Evolutionary conservation across 2,888 invertebrate genomes (phyloP).

Genomic region (Eristalinus sepulchralis): DNA sequence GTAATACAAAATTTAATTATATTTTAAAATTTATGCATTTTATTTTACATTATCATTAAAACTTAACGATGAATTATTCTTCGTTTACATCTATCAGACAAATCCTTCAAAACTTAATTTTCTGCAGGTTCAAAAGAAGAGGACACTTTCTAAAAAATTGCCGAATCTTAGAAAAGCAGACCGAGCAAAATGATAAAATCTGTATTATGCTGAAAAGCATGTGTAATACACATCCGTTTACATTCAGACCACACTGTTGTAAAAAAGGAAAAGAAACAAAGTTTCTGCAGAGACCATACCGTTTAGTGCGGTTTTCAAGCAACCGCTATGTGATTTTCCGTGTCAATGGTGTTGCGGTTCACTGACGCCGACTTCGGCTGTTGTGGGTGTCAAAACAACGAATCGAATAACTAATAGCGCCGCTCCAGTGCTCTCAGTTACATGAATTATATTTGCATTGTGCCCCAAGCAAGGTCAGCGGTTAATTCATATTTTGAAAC

Average conservation of each 20-base stretch:
- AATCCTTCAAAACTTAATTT: too few species aligned
- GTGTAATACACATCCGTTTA: neutral
- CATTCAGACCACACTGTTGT: neutral
- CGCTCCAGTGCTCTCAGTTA: conserved; percentile 19
- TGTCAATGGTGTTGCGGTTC: conserved; percentile 55
- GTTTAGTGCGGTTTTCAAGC: conserved; percentile 12
- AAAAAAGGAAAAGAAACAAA: too few species aligned
- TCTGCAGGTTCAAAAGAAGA: too few species aligned
- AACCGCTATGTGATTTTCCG: neutral
- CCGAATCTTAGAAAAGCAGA: too few species aligned
- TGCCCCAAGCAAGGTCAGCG: conserved; percentile 63
- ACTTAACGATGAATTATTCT: too few species aligned
- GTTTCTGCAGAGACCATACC: conserved; percentile 14
- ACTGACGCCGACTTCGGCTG: conserved; percentile 38
- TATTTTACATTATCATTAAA: too few species aligned
- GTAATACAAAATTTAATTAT: too few species aligned
- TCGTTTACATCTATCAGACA: too few species aligned
- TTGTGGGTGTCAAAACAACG: conserved; percentile 67
- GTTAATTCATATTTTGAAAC: conserved; percentile 61
- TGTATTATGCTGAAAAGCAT: too few species aligned
- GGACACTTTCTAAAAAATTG: too few species aligned
- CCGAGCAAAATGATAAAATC: too few species aligned
- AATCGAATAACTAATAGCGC: conserved; percentile 60
- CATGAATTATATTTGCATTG: conserved; percentile 43
- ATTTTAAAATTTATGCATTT: too few species aligned